Conservation (phyloP, 2,797 vertebrate species). For the Megalops cyprinoides region DNA sequence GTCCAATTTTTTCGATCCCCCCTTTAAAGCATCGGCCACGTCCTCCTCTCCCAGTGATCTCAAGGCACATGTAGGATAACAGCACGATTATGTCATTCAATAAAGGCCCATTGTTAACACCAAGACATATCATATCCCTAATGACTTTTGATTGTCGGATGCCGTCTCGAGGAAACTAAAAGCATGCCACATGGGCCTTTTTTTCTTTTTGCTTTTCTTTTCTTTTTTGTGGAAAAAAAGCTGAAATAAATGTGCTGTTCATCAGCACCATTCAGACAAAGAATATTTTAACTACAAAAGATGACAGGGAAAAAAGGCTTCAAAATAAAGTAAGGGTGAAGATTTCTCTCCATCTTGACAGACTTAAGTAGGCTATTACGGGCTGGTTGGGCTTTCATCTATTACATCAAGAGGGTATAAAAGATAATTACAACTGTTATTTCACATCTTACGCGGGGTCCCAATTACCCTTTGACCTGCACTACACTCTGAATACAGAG, state of each 20-base stretch:
- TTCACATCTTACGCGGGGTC: conserved; percentile 63
- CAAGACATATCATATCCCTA: conserved; percentile 56
- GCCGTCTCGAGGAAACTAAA: conserved; percentile 59
- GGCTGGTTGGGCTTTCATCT: conserved; percentile 71
- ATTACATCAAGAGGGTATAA: conserved; percentile 76
- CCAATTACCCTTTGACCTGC: conserved; percentile 61
- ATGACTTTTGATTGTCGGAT: conserved; percentile 66
- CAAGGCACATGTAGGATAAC: conserved; percentile 47
- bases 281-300: conserved; percentile 67
- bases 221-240: not conserved
- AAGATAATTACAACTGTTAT: conserved; percentile 71
- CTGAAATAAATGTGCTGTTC: conserved; percentile 41
- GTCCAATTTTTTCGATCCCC: too few species aligned
- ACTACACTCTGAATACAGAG: conserved; percentile 55
- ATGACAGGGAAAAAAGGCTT: conserved; percentile 35
- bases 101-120: conserved; percentile 50
- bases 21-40: not conserved
- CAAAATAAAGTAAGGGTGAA: conserved; percentile 60
- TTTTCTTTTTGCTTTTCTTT: conserved; percentile 57
- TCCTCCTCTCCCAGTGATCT: conserved; percentile 51
- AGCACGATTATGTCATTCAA: conserved; percentile 58
- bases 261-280: conserved; percentile 64
- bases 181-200: conserved; percentile 45
- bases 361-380: conserved; percentile 77
- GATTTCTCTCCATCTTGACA: conserved; percentile 65